Conservation (phyloP, 2,113 vertebrate species). For the Polyodon spathula region DNA sequence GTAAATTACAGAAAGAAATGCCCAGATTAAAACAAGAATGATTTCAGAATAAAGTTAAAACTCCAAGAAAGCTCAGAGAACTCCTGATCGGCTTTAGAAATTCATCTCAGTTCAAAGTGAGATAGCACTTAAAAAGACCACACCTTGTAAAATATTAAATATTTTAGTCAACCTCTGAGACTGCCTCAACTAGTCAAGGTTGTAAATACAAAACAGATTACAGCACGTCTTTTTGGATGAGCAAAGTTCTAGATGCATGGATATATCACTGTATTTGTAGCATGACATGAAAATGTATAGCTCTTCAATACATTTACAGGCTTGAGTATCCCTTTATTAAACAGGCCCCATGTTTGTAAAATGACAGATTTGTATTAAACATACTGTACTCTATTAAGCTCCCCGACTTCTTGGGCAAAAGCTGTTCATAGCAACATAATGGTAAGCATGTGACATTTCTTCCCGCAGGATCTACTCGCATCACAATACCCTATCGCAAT, state of each 20-base stretch:
- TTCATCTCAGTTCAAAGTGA: constrained; percentile 49
- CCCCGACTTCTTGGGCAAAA: background rate
- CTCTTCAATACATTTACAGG: too few relatives aligned
- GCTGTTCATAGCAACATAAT: constrained; percentile 6
- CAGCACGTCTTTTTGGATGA: too few relatives aligned
- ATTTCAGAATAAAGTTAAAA: constrained; percentile 46
- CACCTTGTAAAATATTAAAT: too few relatives aligned
- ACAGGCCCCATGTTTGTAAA: background rate
- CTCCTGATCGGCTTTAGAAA: constrained; percentile 62
- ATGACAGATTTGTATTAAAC: background rate
- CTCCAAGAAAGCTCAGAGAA: constrained; percentile 64
- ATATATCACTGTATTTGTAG: too few relatives aligned
- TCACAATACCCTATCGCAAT: background rate
- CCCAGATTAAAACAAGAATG: constrained; percentile 48
- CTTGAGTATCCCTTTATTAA: too few relatives aligned
- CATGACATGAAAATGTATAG: too few relatives aligned
- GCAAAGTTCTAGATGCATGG: too few relatives aligned
- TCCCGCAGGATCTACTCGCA: background rate
- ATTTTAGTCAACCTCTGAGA: too few relatives aligned
- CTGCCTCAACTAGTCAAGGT: too few relatives aligned
- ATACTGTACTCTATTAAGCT: background rate
- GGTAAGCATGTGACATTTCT: background rate
- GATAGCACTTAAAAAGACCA: constrained; percentile 45
- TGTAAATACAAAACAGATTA: too few relatives aligned
- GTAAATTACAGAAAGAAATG: constrained; percentile 43